Base-by-base conservation (phyloP, 2,113 vertebrate genomes). In the Poicephalus meyeri region DNA sequence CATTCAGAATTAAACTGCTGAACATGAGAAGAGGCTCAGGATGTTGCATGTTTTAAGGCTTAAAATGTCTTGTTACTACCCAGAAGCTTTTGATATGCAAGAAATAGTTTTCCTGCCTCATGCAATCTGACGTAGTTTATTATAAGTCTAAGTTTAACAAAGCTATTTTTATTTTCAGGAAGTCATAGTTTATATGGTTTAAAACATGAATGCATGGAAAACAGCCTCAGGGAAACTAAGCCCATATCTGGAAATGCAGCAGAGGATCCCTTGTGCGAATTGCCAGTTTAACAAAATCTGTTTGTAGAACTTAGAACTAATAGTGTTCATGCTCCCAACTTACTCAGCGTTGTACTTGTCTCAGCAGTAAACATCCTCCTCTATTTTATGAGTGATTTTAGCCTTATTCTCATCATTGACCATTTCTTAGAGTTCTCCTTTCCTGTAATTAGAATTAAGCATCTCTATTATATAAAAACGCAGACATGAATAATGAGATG, bases 151-250 rank as follows among this genome's bases (percentile, higher is more conserved):
- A 95, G 70, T 93, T 95, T 89, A 96, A 96, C 84, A 79, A 91
- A 93, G 64, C 77, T 95, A 92, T 91, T 97, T 97, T 96, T 96
- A 91, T 95, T 96, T 93, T 89, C 73, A 91, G 89, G 93, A 94
- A 93, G 70, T 85, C 64, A 56, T 81, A 50, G 42, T 90, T 93
- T 92, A 85, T 91, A 86, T 61, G 52, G 28, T 93, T 96, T 92
- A 89, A 95, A 96, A 91, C 69, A 92, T 50, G 80, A 90, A 96
- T 79, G 39, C 49, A 80, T 88, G 72, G 44, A 93, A 65, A 71
- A 84, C 42, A 86, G 88, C 80, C 71, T 56, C 80, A 10, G 44
- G 74, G 39, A 89, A 96, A 91, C 46, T 63, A 91, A 89, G 86
- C 19, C 91, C 89, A 91, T 94, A 94, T 95, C 94, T 90, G 83